Base-by-base conservation (phyloP, 2,113 vertebrate genomes). In the Zosterops pallidus region DNA sequence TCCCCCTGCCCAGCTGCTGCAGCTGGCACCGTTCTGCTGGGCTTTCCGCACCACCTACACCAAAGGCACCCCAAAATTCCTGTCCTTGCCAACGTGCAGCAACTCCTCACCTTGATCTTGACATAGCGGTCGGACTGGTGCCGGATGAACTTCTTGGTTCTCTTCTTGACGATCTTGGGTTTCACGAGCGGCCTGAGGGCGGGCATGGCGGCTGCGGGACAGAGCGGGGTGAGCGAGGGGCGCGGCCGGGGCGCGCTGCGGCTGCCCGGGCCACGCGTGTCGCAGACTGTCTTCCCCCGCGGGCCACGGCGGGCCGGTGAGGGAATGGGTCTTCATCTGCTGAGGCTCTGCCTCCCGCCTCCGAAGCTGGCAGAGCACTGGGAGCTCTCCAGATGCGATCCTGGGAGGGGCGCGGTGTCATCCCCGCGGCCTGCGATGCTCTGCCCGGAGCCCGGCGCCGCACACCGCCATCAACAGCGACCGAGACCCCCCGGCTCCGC, bases 111-210 rank as follows among this genome's bases (percentile, higher is more conserved):
- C 97, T 98, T 98, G 79, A 99, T 99, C 97, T 99, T 99, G 75
- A 99, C 99, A 99, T 99, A 99, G 95, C 99, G 97, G 71, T 99
- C 99, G 5, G 99, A 99, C 52, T 99, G 99, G 78, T 99, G 99
- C 92, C 99, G 98, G 60, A 99, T 99, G 91, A 99, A 99, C 97
- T 99, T 99, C 98, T 99, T 99, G 57, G 99, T 99, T 92, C 99
- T 97, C 97, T 99, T 99, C 97, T 99, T 99, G 86, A 99, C 98
- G 20, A 99, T 99, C 72, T 98, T 99, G 24, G 99, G 99, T 46
- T 99, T 99, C 65, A 98, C 98, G 42, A 99, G 98, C 52, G 99
- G 99, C 70, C 99, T 97, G 77, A 99, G 98, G 96, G 98, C 98
- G 24, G 98, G 98, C 99, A 99, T 99, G 97, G 84, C 94, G 97